Evolutionary conservation across 1,140 invertebrate species (phyloP).

Genomic region (Trachymyrmex cornetzi): DNA sequence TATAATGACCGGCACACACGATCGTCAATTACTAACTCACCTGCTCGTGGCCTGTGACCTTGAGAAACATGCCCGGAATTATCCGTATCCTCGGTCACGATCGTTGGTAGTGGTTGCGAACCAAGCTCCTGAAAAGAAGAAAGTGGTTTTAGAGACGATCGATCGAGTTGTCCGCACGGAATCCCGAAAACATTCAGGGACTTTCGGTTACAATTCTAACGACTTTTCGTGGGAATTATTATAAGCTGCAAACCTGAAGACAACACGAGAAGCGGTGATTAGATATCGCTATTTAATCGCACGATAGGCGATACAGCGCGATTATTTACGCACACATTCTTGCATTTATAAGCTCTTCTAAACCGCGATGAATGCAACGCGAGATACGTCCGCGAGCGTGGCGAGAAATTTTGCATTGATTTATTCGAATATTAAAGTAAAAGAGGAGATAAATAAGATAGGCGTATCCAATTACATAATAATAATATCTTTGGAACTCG

Average conservation of each 20-base stretch:
- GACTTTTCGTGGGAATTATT: background rate
- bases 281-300: slow-evolving; percentile 70
- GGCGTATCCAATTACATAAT: slow-evolving; percentile 30
- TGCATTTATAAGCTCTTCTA: slow-evolving; percentile 3
- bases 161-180: slow-evolving; percentile 5
- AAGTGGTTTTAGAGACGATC: slow-evolving; percentile 52
- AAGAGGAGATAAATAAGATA: background rate
- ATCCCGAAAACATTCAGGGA: background rate
- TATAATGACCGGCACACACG: background rate
- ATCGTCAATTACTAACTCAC: slow-evolving; percentile 69
- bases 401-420: slow-evolving; percentile 35
- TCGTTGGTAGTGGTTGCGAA: slow-evolving; percentile 89
- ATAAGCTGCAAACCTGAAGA: slow-evolving; percentile 22
- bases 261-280: slow-evolving; percentile 46
- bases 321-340: slow-evolving; percentile 53
- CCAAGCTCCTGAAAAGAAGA: slow-evolving; percentile 88
- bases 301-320: slow-evolving; percentile 38
- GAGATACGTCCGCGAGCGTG: background rate
- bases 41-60: slow-evolving; percentile 83
- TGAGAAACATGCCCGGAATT: slow-evolving; percentile 79
- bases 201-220: background rate
- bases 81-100: slow-evolving; percentile 85
- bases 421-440: background rate
- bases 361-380: background rate
- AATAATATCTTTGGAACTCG: slow-evolving; percentile 30